Evolutionary conservation across 2,888 invertebrate genomes (phyloP).

Genomic region (Arge pagana): DNA sequence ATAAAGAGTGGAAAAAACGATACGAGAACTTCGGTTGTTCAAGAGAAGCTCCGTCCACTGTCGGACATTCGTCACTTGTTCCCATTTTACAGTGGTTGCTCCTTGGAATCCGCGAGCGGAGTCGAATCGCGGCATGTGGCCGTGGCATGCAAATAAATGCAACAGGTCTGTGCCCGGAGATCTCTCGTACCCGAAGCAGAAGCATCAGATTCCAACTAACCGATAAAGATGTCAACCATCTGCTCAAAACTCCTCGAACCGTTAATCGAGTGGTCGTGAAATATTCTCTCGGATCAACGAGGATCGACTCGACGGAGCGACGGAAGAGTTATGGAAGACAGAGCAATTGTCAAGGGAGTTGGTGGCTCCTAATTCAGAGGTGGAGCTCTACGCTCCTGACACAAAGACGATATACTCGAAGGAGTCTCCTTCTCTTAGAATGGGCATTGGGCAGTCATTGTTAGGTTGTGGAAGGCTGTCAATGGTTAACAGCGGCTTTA

Average conservation of each 20-base stretch:
- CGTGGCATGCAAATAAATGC: background rate
- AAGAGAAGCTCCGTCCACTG: conserved; percentile 3
- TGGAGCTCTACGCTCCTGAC: conserved; percentile 7
- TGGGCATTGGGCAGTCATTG: conserved; percentile 20
- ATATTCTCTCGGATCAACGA: too few species aligned
- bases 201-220: too few species aligned
- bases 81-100: conserved; percentile 4
- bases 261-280: too few species aligned
- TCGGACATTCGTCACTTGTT: conserved; percentile 25
- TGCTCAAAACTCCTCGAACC: too few species aligned
- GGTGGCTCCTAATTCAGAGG: too few species aligned
- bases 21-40: conserved; percentile 3
- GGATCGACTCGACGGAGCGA: too few species aligned
- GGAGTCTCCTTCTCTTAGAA: too few species aligned
- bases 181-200: too few species aligned
- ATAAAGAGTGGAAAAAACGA: background rate
- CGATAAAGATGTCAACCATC: too few species aligned
- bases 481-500: conserved; percentile 36
- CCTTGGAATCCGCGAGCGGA: background rate
- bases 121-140: background rate
- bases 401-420: too few species aligned
- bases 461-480: conserved; percentile 20
- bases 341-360: too few species aligned
- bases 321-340: too few species aligned
- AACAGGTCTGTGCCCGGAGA: background rate